phyloP scores from a whole-genome alignment of 2,888 invertebrate genomes.

The Rotaria magnacalcarata region DNA sequence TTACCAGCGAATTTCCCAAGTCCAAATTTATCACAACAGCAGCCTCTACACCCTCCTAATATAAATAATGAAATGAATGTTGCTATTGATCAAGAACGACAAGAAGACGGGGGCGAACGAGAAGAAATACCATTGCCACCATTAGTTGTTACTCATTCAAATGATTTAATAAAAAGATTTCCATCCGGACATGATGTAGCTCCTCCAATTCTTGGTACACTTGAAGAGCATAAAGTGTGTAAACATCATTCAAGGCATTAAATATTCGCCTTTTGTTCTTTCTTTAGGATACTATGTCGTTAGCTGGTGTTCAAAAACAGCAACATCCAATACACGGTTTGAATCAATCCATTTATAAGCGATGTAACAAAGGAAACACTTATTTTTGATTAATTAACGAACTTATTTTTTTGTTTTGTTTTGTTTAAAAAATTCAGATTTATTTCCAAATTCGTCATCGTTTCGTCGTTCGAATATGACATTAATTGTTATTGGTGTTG shows the following conservation, averaged over 20 bases:
- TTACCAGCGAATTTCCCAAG: neutral
- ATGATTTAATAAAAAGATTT: slow-evolving; percentile 24
- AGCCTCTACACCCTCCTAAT: neutral
- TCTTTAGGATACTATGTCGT: neutral
- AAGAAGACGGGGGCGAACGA: neutral
- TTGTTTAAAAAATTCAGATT: neutral
- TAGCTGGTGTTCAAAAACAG: slow-evolving; percentile 19
- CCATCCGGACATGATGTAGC: neutral
- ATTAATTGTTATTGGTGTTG: neutral
- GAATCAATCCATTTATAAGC: neutral
- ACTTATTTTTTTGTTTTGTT: neutral
- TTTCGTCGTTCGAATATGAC: slow-evolving; percentile 13
- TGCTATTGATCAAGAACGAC: neutral
- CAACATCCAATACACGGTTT: neutral
- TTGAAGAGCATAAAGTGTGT: slow-evolving; percentile 16
- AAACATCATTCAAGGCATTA: neutral
- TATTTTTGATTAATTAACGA: neutral
- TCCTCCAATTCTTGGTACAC: neutral
- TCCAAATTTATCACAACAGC: neutral
- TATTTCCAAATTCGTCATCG: neutral
- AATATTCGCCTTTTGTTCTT: neutral
- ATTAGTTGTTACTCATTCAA: neutral
- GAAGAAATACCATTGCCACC: neutral
- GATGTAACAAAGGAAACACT: neutral
- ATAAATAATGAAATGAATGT: neutral